These are phyloP conservation scores for Cephus sareptanus DNA, from an alignment of 2,888 invertebrate genomes.

Conservation along the genomic window DNA sequence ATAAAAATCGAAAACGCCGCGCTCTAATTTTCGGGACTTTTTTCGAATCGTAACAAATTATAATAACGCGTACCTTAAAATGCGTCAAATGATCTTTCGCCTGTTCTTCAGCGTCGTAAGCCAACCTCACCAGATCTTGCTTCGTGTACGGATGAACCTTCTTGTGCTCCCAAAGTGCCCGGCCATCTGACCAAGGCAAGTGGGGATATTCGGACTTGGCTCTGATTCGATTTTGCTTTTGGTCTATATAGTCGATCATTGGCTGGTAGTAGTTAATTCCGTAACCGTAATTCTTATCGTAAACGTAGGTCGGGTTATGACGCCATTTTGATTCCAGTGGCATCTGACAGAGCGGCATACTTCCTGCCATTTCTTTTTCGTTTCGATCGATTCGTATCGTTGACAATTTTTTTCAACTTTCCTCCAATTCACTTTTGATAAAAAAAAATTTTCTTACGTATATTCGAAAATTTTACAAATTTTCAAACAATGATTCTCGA, in stretches of 20 bases:
- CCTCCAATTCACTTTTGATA: neutral
- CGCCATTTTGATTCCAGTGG: slow-evolving; percentile 60
- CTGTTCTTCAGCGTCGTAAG: slow-evolving; percentile 75
- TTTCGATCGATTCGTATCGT: slow-evolving; percentile 29
- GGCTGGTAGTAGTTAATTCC: slow-evolving; percentile 88
- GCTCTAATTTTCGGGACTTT: neutral
- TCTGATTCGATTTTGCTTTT: slow-evolving; percentile 69
- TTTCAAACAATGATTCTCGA: neutral
- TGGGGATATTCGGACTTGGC: slow-evolving; percentile 71
- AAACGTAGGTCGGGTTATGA: slow-evolving; percentile 72
- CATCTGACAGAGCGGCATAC: slow-evolving; percentile 52
- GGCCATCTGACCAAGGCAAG: slow-evolving; percentile 70
- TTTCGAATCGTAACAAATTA: neutral
- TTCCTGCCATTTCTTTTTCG: slow-evolving; percentile 43
- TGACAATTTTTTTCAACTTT: slow-evolving; percentile 22
- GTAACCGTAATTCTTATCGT: slow-evolving; percentile 86
- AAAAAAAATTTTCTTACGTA: neutral
- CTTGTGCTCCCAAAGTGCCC: slow-evolving; percentile 70
- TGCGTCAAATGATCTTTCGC: slow-evolving; percentile 76
- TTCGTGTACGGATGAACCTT: slow-evolving; percentile 75
- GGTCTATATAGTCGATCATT: slow-evolving; percentile 86
- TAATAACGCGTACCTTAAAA: slow-evolving; percentile 64
- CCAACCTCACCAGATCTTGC: slow-evolving; percentile 75
- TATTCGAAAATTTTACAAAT: neutral
- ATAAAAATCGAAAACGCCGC: neutral